Evolutionary conservation across 2,797 vertebrate species (phyloP).

Genomic region (Cirrhinus mrigala): DNA sequence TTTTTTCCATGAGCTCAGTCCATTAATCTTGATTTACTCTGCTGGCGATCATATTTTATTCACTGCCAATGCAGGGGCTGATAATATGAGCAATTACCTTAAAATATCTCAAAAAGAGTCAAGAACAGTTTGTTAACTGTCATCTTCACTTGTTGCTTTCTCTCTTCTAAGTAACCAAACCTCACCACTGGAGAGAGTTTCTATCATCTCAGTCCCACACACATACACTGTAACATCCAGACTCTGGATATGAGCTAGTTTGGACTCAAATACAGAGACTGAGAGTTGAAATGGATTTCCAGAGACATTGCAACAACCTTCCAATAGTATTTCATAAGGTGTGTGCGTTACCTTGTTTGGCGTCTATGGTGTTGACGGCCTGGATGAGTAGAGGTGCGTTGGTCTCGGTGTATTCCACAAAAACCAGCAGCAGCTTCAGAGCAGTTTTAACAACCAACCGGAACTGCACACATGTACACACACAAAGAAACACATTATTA

Average conservation of each 20-base stretch:
- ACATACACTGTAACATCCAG: slow-evolving; percentile 19
- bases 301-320: not conserved
- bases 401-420: slow-evolving; percentile 94
- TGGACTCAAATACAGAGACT: not conserved
- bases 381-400: slow-evolving; percentile 89
- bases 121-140: not conserved
- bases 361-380: slow-evolving; percentile 86
- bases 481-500: slow-evolving; percentile 34
- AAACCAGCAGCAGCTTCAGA: slow-evolving; percentile 93
- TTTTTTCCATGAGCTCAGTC: not conserved
- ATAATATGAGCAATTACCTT: not conserved
- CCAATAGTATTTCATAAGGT: not conserved
- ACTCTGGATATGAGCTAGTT: not conserved
- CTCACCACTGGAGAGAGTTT: slow-evolving; percentile 44
- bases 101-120: not conserved
- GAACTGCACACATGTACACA: slow-evolving; percentile 80
- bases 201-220: slow-evolving; percentile 41
- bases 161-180: slow-evolving; percentile 63
- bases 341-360: slow-evolving; percentile 82
- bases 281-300: slow-evolving; percentile 11
- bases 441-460: slow-evolving; percentile 96
- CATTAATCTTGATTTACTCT: slow-evolving; percentile 26
- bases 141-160: slow-evolving; percentile 4
- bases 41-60: not conserved
- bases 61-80: not conserved